A percentile compares a stretch with the other conserved stretches of the same genome.
These are phyloP conservation scores for Labia minor DNA, from an alignment of 2,888 invertebrate species.

Conservation along the genomic window DNA sequence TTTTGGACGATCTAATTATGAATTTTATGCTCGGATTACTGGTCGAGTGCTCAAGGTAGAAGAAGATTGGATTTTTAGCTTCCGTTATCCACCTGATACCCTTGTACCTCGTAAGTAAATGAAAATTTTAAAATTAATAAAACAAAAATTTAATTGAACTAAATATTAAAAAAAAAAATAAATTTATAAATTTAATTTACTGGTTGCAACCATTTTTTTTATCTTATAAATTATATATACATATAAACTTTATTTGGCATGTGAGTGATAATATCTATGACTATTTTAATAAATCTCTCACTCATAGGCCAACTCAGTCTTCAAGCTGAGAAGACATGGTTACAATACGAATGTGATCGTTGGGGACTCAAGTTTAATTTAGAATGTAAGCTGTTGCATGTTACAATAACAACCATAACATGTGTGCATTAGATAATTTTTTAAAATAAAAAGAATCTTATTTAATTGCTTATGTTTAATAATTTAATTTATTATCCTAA, in stretches of 20 bases:
- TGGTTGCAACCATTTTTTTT: constrained; percentile 8
- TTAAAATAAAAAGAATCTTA: no score
- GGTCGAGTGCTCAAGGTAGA: constrained; percentile 84
- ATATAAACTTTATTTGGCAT: no score
- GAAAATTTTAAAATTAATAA: no score
- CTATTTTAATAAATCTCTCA: neutral
- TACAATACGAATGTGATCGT: constrained; percentile 79
- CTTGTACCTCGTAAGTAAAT: constrained; percentile 42
- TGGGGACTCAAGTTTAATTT: constrained; percentile 75
- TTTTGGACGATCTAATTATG: constrained; percentile 89
- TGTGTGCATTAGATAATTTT: no score
- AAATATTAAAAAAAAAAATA: neutral
- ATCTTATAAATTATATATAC: no score
- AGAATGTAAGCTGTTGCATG: constrained; percentile 51
- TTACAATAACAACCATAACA: neutral
- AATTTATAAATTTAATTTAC: neutral
- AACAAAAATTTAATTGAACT: neutral
- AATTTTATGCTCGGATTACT: constrained; percentile 89
- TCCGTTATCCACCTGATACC: constrained; percentile 70
- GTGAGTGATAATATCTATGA: no score
- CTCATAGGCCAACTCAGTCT: constrained; percentile 67
- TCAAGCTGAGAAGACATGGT: constrained; percentile 81
- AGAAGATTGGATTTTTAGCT: constrained; percentile 93
- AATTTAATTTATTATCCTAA: no score
- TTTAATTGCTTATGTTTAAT: no score